Conservation (phyloP, 2,797 vertebrate genomes). For the Poeciliopsis presidionis region DNA sequence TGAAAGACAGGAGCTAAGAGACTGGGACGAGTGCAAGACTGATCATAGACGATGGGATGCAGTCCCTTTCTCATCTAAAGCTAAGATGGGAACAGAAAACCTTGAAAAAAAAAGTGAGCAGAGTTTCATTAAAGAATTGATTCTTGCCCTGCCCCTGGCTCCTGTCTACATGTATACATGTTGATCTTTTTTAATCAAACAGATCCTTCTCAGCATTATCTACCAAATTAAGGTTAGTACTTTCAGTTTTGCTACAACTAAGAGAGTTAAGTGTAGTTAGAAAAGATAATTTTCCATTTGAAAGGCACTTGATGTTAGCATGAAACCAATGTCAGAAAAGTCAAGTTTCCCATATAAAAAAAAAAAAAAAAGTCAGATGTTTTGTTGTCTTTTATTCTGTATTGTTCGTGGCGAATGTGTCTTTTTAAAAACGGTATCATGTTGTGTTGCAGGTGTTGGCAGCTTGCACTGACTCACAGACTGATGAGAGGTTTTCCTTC, state of each 20-base stretch:
- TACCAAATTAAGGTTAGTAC: background rate
- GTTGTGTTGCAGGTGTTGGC: background rate
- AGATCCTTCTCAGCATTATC: constrained; percentile 5
- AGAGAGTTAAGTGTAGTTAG: background rate
- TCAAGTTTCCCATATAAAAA: background rate
- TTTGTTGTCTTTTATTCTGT: background rate
- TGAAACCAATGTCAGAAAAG: background rate
- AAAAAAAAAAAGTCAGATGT: background rate
- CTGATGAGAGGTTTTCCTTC: background rate
- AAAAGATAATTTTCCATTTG: background rate
- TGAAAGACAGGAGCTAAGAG: constrained; percentile 42
- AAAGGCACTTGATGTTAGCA: background rate
- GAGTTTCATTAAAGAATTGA: constrained; percentile 47
- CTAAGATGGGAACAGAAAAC: constrained; percentile 12
- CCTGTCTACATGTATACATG: background rate
- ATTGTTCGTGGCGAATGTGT: background rate
- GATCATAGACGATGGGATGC: constrained; percentile 48
- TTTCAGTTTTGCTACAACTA: background rate
- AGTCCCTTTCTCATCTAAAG: constrained; percentile 29
- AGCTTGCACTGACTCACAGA: background rate
- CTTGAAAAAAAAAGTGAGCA: constrained; percentile 22
- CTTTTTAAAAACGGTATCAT: background rate
- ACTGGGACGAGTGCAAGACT: constrained; percentile 39
- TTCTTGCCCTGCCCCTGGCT: constrained; percentile 13
- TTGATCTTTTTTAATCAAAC: constrained; percentile 9